Evolutionary conservation across 2,797 vertebrate genomes (phyloP).

Genomic region (Cynodonichthys magdalenae): DNA sequence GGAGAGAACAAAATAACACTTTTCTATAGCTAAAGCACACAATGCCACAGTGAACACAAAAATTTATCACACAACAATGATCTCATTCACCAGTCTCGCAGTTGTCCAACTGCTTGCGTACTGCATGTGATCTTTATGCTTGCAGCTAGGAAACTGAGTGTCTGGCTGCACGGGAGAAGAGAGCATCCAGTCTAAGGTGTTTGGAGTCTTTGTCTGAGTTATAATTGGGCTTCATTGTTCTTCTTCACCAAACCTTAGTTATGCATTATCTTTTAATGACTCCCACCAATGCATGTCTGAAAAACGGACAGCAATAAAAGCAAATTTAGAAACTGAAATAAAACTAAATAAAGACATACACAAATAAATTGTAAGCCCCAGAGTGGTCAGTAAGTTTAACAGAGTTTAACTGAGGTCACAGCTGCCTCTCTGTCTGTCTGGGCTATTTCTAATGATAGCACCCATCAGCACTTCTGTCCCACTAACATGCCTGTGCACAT

Average conservation of each 20-base stretch:
- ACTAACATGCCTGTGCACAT: slow-evolving; percentile 48
- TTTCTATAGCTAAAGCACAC: slow-evolving; percentile 54
- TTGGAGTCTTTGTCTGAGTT: slow-evolving; percentile 42
- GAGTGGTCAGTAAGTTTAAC: slow-evolving; percentile 62
- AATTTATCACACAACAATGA: slow-evolving; percentile 50
- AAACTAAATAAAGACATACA: slow-evolving; percentile 13
- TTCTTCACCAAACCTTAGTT: slow-evolving; percentile 45
- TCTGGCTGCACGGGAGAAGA: slow-evolving; percentile 51
- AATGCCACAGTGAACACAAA: slow-evolving; percentile 28
- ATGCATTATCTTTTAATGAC: slow-evolving; percentile 38
- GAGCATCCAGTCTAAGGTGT: slow-evolving; percentile 42
- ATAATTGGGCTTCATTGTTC: slow-evolving; percentile 62
- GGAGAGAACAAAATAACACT: slow-evolving; percentile 50
- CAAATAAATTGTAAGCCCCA: slow-evolving; percentile 26
- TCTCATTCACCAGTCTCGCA: slow-evolving; percentile 55
- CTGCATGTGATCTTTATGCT: slow-evolving; percentile 66
- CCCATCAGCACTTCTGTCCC: slow-evolving; percentile 76
- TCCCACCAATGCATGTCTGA: slow-evolving; percentile 28
- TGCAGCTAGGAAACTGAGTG: slow-evolving; percentile 65
- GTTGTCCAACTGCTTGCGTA: slow-evolving; percentile 47
- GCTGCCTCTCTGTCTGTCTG: slow-evolving; percentile 80
- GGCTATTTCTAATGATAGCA: slow-evolving; percentile 75
- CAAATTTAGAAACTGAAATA: slow-evolving; percentile 18
- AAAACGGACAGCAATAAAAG: slow-evolving; percentile 35
- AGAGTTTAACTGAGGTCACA: slow-evolving; percentile 73